Base-by-base conservation (phyloP, 2,888 invertebrate genomes). In the Tryphoninae sp. region DNA sequence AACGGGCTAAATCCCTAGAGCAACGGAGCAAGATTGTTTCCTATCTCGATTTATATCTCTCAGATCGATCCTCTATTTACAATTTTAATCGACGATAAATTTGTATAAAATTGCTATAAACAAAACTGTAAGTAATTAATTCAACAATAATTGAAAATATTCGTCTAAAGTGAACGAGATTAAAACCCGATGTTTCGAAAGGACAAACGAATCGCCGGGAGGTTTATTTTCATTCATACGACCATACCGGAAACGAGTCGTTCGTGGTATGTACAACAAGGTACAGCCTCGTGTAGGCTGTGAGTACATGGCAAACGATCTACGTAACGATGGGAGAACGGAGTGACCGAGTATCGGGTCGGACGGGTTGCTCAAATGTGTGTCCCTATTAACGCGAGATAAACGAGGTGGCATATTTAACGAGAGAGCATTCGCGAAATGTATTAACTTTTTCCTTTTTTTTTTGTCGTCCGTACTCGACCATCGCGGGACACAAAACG, bases 331-430 rank as follows among this genome's bases (percentile, higher is more conserved):
- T 59, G 59, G 65, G 11, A 49, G 13, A 58, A 72, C 23, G 58
- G n/a, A 68, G 7, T 9, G 16, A 26, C 61, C 11, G 53, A 55
- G 62, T 69, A 53, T 72, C 53, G 42, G 61, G 40, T 67, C 55
- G 55, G 51, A 9, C 55, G 61, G 22, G 22, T 42, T 73, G 65
- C 67, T 67, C 55, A 78, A 78, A 73, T 45, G 72, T 65, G 61
- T 72, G 19, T 51, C 16, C 78, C 73, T 73, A 79, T 74, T 68
- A 74, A 73, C 79, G 51, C 74, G 68, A 53, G 68, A 79, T 68
- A 69, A 79, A 79, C 74, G 74, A 74, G 53, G 53, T 69, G 53
- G 68, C 51, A 74, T 74, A 74, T 79, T 79, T 64, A 79, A 79
- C 79, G 79, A 74, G 61, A 62, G 55, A 55, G 68, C 74, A 55